phyloP scores from a whole-genome alignment of 2,113 vertebrate genomes.

The Cervus canadensis region DNA sequence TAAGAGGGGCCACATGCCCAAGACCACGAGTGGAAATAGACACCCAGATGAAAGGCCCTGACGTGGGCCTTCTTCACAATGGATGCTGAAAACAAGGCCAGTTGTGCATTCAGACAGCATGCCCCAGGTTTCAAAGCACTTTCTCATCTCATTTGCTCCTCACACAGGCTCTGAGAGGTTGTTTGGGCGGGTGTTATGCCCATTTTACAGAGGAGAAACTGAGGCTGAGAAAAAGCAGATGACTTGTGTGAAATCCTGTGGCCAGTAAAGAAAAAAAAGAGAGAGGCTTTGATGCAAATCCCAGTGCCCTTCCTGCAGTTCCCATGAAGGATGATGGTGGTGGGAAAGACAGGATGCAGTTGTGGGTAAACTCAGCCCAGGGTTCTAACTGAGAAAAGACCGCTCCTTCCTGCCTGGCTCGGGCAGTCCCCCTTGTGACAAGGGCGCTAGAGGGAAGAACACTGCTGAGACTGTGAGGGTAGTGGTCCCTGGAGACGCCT shows the following conservation, averaged over 20 bases:
- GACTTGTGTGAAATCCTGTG: not conserved
- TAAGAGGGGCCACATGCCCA: not conserved
- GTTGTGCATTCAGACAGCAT: accelerated
- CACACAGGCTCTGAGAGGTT: not conserved
- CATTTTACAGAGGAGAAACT: not conserved
- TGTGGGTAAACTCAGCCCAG: accelerated
- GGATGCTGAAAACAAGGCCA: no score
- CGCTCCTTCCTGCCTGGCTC: not conserved
- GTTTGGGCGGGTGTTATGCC: not conserved
- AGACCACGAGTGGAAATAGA: not conserved
- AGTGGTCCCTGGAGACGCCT: not conserved
- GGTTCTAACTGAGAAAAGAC: not conserved
- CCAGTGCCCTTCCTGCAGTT: accelerated
- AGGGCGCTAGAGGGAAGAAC: not conserved
- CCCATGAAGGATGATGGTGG: no score
- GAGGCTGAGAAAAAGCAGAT: not conserved
- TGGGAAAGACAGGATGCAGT: not conserved
- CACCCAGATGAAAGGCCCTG: not conserved
- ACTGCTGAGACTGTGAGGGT: not conserved
- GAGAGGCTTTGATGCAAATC: not conserved
- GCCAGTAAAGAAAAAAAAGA: not conserved
- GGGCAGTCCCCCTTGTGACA: not conserved
- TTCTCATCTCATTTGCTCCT: not conserved
- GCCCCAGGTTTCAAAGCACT: not conserved
- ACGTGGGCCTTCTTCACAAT: not conserved